A percentile compares a stretch with the other conserved stretches of the same genome.
Conservation (phyloP, 2,888 invertebrate genomes). For the Eulithis testata region DNA sequence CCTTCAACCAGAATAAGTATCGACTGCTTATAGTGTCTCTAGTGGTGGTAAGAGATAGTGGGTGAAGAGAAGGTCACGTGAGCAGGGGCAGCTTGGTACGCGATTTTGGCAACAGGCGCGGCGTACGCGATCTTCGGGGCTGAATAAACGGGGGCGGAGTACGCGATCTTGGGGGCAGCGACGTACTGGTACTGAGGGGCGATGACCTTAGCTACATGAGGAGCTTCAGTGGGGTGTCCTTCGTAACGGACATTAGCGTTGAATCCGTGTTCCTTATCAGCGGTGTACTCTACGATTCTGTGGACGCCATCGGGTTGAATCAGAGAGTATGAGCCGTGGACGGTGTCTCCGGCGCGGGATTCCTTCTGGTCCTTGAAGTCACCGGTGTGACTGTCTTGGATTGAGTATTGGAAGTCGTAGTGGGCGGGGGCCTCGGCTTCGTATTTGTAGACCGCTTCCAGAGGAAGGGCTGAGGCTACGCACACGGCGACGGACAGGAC, state of each 20-base stretch:
- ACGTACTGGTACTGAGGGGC: constrained; percentile 45
- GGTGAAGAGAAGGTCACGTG: constrained; percentile 72
- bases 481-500: constrained; percentile 60
- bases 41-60: constrained; percentile 72
- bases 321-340: constrained; percentile 78
- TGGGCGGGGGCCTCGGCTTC: constrained; percentile 69
- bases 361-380: constrained; percentile 80
- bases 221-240: constrained; percentile 61
- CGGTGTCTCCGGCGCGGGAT: constrained; percentile 70
- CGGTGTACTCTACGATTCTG: constrained; percentile 77
- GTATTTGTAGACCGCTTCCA: constrained; percentile 59
- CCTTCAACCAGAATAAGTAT: constrained; percentile 16
- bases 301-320: constrained; percentile 76
- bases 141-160: constrained; percentile 47
- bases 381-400: constrained; percentile 73
- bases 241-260: constrained; percentile 77
- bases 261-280: constrained; percentile 74
- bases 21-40: constrained; percentile 33
- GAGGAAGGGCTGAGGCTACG: constrained; percentile 48
- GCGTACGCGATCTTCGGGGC: constrained; percentile 47
- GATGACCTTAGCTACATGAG: constrained; percentile 48
- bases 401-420: constrained; percentile 77
- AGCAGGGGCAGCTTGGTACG: constrained; percentile 52
- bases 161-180: constrained; percentile 42
- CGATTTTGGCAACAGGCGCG: constrained; percentile 51